A percentile compares a stretch with the other conserved stretches of the same genome.
These are phyloP conservation scores for Palaemon carinicauda DNA, from an alignment of 1,140 invertebrate genomes.

Conservation along the genomic window DNA sequence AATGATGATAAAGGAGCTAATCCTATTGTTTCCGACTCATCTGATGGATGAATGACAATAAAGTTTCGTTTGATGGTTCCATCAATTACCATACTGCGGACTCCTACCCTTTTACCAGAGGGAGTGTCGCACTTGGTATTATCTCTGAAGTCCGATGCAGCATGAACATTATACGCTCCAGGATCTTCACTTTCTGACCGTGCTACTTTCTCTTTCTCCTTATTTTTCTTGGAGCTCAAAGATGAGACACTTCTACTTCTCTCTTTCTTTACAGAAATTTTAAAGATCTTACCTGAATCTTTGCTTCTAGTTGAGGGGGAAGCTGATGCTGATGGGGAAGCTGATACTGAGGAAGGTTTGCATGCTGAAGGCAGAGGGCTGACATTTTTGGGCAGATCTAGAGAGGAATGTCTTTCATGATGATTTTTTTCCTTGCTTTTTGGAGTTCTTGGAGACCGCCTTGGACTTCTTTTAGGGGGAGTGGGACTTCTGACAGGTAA, in stretches of 20 bases:
- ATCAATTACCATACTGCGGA: conserved; percentile 42
- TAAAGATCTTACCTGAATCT: conserved; percentile 19
- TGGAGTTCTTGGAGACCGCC: conserved; percentile 13
- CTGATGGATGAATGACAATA: conserved; percentile 43
- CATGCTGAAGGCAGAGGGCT: neutral
- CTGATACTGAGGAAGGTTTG: conserved; percentile 17
- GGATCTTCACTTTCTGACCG: neutral
- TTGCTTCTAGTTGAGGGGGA: conserved; percentile 13
- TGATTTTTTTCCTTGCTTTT: conserved; percentile 9
- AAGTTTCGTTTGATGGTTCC: conserved; percentile 47
- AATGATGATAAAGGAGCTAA: conserved; percentile 8
- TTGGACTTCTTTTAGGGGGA: conserved; percentile 33
- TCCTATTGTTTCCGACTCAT: conserved; percentile 44
- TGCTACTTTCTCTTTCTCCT: conserved; percentile 3
- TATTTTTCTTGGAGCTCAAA: conserved; percentile 9
- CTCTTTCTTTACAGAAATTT: conserved; percentile 32
- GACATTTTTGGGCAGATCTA: neutral
- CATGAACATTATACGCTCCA: neutral
- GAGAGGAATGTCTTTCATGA: neutral
- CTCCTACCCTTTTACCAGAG: conserved; percentile 38
- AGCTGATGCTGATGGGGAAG: conserved; percentile 46
- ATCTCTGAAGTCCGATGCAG: neutral
- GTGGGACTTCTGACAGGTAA: conserved; percentile 39
- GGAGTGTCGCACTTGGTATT: neutral
- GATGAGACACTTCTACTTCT: conserved; percentile 42